Evolutionary conservation across 2,113 vertebrate species (phyloP).

Genomic region (Pelecanus crispus): DNA sequence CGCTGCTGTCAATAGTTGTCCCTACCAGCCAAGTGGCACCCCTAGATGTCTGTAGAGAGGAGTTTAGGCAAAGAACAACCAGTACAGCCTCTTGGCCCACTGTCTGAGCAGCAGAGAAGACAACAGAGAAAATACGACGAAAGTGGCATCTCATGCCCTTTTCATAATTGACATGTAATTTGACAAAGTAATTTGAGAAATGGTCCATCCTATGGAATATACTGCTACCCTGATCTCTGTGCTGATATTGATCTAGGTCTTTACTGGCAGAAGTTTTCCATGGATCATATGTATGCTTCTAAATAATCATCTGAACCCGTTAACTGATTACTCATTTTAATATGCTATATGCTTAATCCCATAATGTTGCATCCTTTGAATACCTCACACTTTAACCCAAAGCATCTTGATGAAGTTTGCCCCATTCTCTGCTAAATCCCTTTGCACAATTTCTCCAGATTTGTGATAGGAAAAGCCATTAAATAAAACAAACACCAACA

Average conservation of each 20-base stretch:
- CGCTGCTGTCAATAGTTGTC: neutral
- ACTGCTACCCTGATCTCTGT: neutral
- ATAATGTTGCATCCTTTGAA: neutral
- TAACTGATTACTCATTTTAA: neutral
- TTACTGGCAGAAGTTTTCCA: neutral
- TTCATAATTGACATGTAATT: neutral
- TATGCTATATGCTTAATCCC: neutral
- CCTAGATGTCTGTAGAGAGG: neutral
- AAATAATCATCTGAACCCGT: neutral
- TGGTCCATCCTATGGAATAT: fast-evolving
- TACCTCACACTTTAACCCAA: neutral
- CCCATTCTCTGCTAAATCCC: neutral
- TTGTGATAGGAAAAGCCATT: neutral
- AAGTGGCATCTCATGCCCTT: neutral
- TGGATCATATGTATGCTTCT: neutral
- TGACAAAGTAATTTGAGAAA: neutral
- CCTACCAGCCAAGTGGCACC: no score
- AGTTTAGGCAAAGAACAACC: neutral
- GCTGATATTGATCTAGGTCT: neutral
- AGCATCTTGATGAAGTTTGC: neutral
- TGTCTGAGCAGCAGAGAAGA: neutral
- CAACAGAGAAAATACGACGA: neutral
- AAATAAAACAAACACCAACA: neutral
- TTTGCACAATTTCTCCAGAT: neutral
- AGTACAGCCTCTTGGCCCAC: neutral